Conservation (phyloP, 1,140 invertebrate genomes). For the Drosophila kepulauana region DNA sequence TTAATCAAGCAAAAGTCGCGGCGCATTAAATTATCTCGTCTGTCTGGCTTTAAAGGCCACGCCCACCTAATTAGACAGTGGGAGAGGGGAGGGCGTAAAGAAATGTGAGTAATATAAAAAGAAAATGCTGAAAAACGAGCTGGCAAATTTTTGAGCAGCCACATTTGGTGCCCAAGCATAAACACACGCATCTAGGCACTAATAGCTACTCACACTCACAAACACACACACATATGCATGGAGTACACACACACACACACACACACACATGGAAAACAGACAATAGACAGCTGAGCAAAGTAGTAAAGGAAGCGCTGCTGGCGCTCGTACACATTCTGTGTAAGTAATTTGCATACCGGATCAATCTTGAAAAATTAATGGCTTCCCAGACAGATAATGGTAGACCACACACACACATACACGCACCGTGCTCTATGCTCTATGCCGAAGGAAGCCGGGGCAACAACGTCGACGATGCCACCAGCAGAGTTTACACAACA, state of each 20-base stretch:
- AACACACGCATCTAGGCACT: conserved; percentile 13
- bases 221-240: background rate
- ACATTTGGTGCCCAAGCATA: conserved; percentile 44
- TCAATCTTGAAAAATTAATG: conserved; percentile 85
- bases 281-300: conserved; percentile 69
- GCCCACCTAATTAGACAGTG: conserved; percentile 42
- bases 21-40: conserved; percentile 13
- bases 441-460: conserved; percentile 42
- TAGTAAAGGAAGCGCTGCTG: conserved; percentile 73
- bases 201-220: conserved; percentile 13
- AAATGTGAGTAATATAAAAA: conserved; percentile 30
- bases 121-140: conserved; percentile 54
- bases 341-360: conserved; percentile 84
- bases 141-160: conserved; percentile 35
- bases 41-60: conserved; percentile 32
- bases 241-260: conserved; percentile 24
- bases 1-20: conserved; percentile 30
- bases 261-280: conserved; percentile 21
- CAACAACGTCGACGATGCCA: conserved; percentile 25
- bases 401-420: conserved; percentile 72
- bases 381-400: conserved; percentile 84
- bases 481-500: conserved; percentile 29
- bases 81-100: background rate
- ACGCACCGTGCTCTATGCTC: conserved; percentile 22
- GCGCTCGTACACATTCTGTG: conserved; percentile 78